Evolutionary conservation across 2,113 vertebrate species (phyloP).

Genomic region (Sminthopsis crassicaudata): DNA sequence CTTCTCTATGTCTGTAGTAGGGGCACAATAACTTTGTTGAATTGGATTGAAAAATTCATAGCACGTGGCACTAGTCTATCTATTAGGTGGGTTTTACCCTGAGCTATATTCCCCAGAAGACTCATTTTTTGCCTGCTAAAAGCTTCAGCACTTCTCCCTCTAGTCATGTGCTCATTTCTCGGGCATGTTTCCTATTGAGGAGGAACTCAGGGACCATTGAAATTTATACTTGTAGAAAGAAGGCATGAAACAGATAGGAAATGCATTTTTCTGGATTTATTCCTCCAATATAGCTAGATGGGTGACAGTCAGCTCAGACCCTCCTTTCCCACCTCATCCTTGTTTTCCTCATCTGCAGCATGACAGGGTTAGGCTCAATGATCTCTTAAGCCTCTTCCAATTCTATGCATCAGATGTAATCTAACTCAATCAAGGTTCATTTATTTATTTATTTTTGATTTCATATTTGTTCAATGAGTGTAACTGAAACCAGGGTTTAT

Average conservation of each 20-base stretch:
- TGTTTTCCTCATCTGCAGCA: conserved; percentile 44
- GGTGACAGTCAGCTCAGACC: background rate
- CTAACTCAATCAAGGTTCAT: background rate
- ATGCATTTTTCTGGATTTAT: conserved; percentile 30
- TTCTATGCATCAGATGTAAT: background rate
- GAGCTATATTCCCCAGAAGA: background rate
- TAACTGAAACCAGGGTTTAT: background rate
- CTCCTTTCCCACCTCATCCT: background rate
- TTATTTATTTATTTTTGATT: conserved; percentile 20
- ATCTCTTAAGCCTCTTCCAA: conserved; percentile 3
- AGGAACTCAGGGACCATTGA: conserved; percentile 22
- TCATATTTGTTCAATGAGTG: background rate
- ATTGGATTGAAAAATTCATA: conserved; percentile 27
- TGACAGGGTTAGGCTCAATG: background rate
- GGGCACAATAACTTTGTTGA: background rate
- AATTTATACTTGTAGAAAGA: conserved; percentile 52
- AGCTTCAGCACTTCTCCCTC: background rate
- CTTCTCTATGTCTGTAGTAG: background rate
- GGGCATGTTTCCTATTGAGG: conserved; percentile 34
- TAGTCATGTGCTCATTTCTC: conserved; percentile 51
- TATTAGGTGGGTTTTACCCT: conserved; percentile 36
- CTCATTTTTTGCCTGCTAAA: conserved; percentile 21
- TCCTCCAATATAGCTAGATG: background rate
- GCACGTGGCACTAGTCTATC: background rate
- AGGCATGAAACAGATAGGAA: conserved; percentile 26